These are phyloP conservation scores for Phorcus lineatus DNA, from an alignment of 2,888 invertebrate species.

Conservation along the genomic window DNA sequence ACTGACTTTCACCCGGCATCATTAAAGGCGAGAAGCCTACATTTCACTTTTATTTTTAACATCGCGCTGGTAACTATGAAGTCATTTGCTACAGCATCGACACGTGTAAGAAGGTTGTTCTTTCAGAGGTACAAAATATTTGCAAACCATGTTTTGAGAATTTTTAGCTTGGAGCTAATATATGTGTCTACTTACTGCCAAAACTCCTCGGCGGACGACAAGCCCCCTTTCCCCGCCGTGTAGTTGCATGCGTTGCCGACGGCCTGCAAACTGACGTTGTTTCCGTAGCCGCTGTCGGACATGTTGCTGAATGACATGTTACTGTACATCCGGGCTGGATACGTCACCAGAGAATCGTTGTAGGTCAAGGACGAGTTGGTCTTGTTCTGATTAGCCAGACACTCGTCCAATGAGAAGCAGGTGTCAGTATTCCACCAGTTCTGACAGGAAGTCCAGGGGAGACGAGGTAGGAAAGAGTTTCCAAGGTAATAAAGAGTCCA, in stretches of 20 bases:
- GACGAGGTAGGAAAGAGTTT: constrained; percentile 88
- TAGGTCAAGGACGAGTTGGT: background rate
- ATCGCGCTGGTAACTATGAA: no score
- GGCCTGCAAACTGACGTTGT: background rate
- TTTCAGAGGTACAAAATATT: no score
- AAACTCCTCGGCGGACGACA: constrained; percentile 59
- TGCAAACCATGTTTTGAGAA: no score
- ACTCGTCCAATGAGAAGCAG: constrained; percentile 66
- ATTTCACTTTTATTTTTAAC: no score
- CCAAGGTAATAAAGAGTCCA: constrained; percentile 96
- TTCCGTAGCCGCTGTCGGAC: background rate
- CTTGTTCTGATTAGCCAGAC: background rate
- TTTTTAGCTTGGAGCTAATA: no score
- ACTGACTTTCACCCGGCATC: no score
- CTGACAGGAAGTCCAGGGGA: constrained; percentile 88
- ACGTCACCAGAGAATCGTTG: background rate
- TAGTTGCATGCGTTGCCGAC: background rate
- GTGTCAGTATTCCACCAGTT: constrained; percentile 77
- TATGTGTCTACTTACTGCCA: constrained; percentile 56
- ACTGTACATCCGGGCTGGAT: background rate
- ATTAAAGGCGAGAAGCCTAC: no score
- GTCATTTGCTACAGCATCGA: no score
- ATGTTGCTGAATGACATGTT: background rate
- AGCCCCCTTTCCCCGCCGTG: constrained; percentile 3
- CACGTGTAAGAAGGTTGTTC: no score